phyloP scores from a whole-genome alignment of 2,797 vertebrate genomes.

The Huso huso region DNA sequence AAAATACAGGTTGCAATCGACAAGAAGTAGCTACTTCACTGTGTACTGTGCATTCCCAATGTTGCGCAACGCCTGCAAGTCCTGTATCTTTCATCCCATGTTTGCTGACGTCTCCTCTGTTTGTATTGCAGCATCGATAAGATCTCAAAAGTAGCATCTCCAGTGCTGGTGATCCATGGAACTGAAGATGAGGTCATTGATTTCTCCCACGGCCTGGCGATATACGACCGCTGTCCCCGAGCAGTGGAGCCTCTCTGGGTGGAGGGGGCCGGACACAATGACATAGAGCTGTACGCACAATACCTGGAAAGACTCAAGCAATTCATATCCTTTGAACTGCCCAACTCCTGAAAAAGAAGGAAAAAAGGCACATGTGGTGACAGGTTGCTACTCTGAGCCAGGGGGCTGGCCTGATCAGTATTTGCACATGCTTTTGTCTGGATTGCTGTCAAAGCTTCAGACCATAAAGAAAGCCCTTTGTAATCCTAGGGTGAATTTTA shows the following conservation, averaged over 20 bases:
- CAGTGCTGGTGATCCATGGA: constrained; percentile 88
- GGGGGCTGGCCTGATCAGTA: constrained; percentile 45
- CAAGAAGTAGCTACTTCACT: neutral
- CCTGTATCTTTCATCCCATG: neutral
- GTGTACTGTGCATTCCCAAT: neutral
- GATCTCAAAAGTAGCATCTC: constrained; percentile 89
- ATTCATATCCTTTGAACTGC: constrained; percentile 90
- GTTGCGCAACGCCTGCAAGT: neutral
- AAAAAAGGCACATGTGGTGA: constrained; percentile 21
- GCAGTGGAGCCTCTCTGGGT: constrained; percentile 91
- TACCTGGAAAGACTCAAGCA: constrained; percentile 94
- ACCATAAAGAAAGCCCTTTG: constrained; percentile 44
- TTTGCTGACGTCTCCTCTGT: neutral
- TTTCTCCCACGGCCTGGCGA: constrained; percentile 87
- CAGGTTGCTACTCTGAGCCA: constrained; percentile 53
- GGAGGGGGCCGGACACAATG: constrained; percentile 90
- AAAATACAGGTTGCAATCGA: no score
- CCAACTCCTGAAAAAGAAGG: constrained; percentile 71
- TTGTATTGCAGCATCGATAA: constrained; percentile 78
- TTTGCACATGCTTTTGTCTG: constrained; percentile 64
- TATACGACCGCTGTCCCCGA: constrained; percentile 88
- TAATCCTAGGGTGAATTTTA: constrained; percentile 38
- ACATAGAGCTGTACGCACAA: constrained; percentile 94
- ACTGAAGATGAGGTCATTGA: constrained; percentile 92
- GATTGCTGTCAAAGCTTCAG: constrained; percentile 45